Conservation (phyloP, 2,888 invertebrate genomes). For the Drosophila melanosoma region DNA sequence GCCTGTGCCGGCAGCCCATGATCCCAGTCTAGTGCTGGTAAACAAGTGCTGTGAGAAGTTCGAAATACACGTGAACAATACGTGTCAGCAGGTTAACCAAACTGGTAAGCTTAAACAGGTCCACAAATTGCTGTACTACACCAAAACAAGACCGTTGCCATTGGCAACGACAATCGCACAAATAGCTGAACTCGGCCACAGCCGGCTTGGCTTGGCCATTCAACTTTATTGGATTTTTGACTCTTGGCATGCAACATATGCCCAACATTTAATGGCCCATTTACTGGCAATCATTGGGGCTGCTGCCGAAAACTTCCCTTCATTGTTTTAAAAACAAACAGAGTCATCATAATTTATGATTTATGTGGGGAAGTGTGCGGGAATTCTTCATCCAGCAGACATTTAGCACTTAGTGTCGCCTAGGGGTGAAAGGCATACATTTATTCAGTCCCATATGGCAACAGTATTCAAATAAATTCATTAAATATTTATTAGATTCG, state of each 20-base stretch:
- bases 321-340: slow-evolving; percentile 34
- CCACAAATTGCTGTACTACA: slow-evolving; percentile 7
- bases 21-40: slow-evolving; percentile 84
- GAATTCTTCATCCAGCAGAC: slow-evolving; percentile 8
- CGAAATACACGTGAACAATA: slow-evolving; percentile 89
- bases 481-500: slow-evolving; percentile 5
- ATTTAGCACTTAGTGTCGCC: background rate
- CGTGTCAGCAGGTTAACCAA: slow-evolving; percentile 88
- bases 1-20: slow-evolving; percentile 21
- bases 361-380: slow-evolving; percentile 27
- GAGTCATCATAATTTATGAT: slow-evolving; percentile 34
- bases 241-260: slow-evolving; percentile 57
- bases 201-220: slow-evolving; percentile 55
- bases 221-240: slow-evolving; percentile 71
- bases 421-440: slow-evolving; percentile 12
- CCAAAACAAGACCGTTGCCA: slow-evolving; percentile 47
- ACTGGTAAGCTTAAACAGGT: slow-evolving; percentile 85
- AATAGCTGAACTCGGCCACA: slow-evolving; percentile 28
- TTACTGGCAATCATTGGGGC: slow-evolving; percentile 46
- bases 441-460: slow-evolving; percentile 4
- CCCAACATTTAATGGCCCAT: slow-evolving; percentile 51
- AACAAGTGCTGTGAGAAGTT: slow-evolving; percentile 92
- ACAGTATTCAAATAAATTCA: slow-evolving; percentile 3
- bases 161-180: slow-evolving; percentile 40
- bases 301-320: slow-evolving; percentile 8